Evolutionary conservation across 2,888 invertebrate species (phyloP), one percentile per base, ranked within the genome.

Genomic region (Leucophora obtusa): DNA sequence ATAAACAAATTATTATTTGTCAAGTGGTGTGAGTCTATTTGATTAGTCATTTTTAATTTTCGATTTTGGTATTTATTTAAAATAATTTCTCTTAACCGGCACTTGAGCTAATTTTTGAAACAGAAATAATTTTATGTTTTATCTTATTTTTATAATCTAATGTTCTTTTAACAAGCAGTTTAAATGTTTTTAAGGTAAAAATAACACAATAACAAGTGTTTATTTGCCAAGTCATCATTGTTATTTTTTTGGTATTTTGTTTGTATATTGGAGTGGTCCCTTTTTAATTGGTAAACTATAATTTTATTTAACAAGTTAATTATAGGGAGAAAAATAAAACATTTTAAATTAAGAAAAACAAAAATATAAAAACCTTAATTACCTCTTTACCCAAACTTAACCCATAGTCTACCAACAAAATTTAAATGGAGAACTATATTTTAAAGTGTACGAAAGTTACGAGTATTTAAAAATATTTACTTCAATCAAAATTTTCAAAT

Each of bases 121-220:
- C 17, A 43, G 38, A 38, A 47, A 47, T n/a, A 47, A 47, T 33
- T 38, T 43, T 15, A 35, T 62, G 24, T 51, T 38, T 53, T 70
- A 77, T 78, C 66, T 60, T 47, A 24, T 68, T 66, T 65, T 66
- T 62, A 51, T 43, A 77, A 81, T 81, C 81, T 47, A 69, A 77
- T 81, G 77, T 77, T 81, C 73, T 73, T 81, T 77, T 77, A 81
- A 81, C 81, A 73, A 81, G 77, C 73, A 70, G 35, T 70, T 77
- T 58, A 68, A 70, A 59, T 65, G 53, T 38, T 50, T n/a, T 53
- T 53, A 51, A 18, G 18, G 9, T 24, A 43, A 73, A 72, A 71
- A 75, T 59, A 76, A 73, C 50, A 69, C 47, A 56, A 33, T 53
- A 72, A 66, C 62, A 71, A 75, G 54, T 66, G 66, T 53, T 72